Percentiles rank a stretch among this genome's conserved stretches.
phyloP scores from a whole-genome alignment of 2,888 invertebrate genomes.

The Scrobipalpa costella region DNA sequence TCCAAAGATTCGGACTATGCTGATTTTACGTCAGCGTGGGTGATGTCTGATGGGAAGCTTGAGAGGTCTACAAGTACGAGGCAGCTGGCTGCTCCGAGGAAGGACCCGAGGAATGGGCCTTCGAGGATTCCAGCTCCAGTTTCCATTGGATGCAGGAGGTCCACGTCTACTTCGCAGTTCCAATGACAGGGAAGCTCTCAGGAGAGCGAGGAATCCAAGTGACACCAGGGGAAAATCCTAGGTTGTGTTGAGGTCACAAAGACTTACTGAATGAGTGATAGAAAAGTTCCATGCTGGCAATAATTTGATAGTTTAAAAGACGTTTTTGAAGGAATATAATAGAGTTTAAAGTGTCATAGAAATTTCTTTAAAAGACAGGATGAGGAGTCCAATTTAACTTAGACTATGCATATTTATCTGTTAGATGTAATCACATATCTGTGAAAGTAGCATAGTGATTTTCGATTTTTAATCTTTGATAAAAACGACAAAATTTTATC shows the following conservation, averaged over 20 bases:
- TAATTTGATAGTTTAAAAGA: constrained; percentile 35
- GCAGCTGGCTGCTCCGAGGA: constrained; percentile 72
- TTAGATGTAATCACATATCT: constrained; percentile 41
- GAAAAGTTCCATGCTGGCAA: constrained; percentile 39
- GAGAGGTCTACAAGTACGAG: constrained; percentile 81
- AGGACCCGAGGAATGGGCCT: constrained; percentile 67
- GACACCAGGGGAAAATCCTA: constrained; percentile 37
- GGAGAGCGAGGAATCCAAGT: constrained; percentile 43
- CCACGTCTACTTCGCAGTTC: constrained; percentile 73
- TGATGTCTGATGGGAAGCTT: constrained; percentile 85
- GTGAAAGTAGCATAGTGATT: constrained; percentile 35
- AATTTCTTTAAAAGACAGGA: constrained; percentile 21
- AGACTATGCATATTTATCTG: constrained; percentile 31
- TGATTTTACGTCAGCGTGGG: constrained; percentile 87
- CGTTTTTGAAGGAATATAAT: constrained; percentile 27
- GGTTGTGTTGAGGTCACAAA: constrained; percentile 31
- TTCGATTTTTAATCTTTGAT: constrained; percentile 32
- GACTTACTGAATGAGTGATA: constrained; percentile 34
- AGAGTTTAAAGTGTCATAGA: constrained; percentile 27
- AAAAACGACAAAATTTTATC: constrained; percentile 29
- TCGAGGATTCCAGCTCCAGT: constrained; percentile 76
- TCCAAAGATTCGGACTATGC: constrained; percentile 83
- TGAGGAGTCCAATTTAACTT: constrained; percentile 16
- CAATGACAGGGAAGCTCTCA: constrained; percentile 60
- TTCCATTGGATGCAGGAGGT: constrained; percentile 68